phyloP scores from a whole-genome alignment of 2,797 vertebrate species.

The Pygocentrus nattereri region DNA sequence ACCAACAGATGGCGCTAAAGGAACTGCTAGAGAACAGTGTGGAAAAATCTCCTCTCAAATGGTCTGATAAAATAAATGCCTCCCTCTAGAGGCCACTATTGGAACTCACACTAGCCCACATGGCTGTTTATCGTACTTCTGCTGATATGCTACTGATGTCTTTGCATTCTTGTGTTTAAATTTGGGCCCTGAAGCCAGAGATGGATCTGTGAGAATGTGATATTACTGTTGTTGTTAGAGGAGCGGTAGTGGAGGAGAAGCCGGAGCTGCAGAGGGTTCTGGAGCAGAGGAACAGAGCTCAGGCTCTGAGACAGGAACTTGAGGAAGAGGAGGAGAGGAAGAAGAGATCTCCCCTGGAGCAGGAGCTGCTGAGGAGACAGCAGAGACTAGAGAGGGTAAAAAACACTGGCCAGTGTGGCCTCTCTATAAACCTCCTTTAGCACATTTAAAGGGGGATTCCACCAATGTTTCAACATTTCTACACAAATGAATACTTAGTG shows the following conservation, averaged over 20 bases:
- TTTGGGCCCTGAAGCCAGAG: background rate
- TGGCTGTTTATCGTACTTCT: background rate
- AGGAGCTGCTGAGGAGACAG: constrained; percentile 84
- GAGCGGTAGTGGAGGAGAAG: constrained; percentile 82
- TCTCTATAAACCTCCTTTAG: background rate
- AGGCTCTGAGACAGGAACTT: constrained; percentile 76
- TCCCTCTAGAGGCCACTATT: background rate
- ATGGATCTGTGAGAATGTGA: background rate
- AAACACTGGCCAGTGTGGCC: background rate
- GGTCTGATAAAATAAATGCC: background rate
- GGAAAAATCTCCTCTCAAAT: background rate
- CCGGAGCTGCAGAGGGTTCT: constrained; percentile 85
- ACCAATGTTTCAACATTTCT: too few species aligned
- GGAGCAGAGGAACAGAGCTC: constrained; percentile 83
- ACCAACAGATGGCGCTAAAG: constrained; percentile 29
- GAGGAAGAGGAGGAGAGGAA: constrained; percentile 80
- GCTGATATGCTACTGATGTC: background rate
- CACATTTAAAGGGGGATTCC: too few species aligned
- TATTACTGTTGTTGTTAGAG: constrained; percentile 43
- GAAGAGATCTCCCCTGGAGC: constrained; percentile 82
- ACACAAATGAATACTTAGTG: too few species aligned
- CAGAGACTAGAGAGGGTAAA: constrained; percentile 84
- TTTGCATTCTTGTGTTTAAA: background rate
- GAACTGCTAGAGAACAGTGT: background rate
- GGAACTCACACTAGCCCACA: background rate